Conservation (phyloP, 2,888 invertebrate genomes). For the Andrena praecox region DNA sequence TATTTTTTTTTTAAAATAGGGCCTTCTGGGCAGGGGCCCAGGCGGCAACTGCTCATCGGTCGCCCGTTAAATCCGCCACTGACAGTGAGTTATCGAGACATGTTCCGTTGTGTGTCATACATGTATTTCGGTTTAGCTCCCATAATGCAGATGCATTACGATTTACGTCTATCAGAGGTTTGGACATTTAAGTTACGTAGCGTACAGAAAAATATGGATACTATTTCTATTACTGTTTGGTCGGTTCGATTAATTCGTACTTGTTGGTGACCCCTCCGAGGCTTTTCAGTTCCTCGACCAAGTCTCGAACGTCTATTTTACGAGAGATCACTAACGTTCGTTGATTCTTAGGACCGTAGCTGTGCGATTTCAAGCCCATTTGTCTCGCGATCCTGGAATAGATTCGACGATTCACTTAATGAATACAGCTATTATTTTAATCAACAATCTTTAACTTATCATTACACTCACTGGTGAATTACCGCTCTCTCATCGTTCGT, state of each 20-base stretch:
- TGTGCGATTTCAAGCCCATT: conserved; percentile 85
- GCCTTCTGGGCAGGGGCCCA: no score
- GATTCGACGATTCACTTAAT: neutral
- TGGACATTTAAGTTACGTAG: conserved; percentile 7
- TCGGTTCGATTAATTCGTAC: conserved; percentile 85
- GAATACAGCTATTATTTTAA: neutral
- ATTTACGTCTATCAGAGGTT: neutral
- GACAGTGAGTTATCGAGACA: no score
- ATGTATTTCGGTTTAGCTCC: conserved; percentile 8
- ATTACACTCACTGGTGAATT: conserved; percentile 86
- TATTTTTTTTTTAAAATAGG: no score
- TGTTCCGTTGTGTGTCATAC: neutral
- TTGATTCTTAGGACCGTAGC: conserved; percentile 85
- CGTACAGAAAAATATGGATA: conserved; percentile 3
- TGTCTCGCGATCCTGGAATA: conserved; percentile 83
- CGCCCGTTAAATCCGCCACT: no score
- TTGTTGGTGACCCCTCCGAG: conserved; percentile 86
- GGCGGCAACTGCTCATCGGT: no score
- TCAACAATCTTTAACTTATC: neutral
- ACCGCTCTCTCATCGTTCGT: conserved; percentile 88
- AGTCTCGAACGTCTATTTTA: conserved; percentile 84
- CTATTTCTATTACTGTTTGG: conserved; percentile 23
- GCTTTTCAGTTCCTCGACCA: conserved; percentile 85
- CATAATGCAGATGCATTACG: neutral
- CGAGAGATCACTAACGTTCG: conserved; percentile 86